These are phyloP conservation scores for Pomacea maculata DNA, from an alignment of 1,140 invertebrate genomes.

Conservation along the genomic window DNA sequence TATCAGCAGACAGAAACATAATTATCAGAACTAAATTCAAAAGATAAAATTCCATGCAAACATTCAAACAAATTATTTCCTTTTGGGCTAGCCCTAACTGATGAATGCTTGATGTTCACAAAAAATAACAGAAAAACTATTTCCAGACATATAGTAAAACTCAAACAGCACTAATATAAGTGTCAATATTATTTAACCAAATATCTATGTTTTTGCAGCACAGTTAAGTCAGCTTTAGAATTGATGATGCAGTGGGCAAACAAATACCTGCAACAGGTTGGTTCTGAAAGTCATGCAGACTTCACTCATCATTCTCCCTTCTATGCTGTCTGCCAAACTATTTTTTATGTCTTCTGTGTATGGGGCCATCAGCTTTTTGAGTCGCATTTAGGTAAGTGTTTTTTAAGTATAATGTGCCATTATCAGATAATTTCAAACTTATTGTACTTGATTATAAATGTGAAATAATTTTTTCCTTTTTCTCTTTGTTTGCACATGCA, in stretches of 20 bases:
- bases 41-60: too few species aligned
- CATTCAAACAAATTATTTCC: too few species aligned
- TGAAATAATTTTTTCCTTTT: conserved; percentile 3
- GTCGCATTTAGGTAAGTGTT: conserved; percentile 61
- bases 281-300: conserved; percentile 67
- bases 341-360: conserved; percentile 91
- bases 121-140: too few species aligned
- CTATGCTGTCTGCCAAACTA: conserved; percentile 86
- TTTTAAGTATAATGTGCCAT: background rate
- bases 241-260: conserved; percentile 79
- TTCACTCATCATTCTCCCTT: conserved; percentile 82
- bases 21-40: too few species aligned
- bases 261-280: conserved; percentile 74
- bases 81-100: too few species aligned
- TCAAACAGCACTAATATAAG: too few species aligned
- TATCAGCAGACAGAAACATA: too few species aligned
- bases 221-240: conserved; percentile 73
- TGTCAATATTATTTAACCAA: too few species aligned
- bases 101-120: too few species aligned
- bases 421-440: conserved; percentile 7
- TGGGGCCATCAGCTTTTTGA: conserved; percentile 83
- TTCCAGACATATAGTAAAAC: too few species aligned
- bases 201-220: conserved; percentile 64
- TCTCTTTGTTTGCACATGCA: conserved; percentile 29
- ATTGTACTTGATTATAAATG: conserved; percentile 3